phyloP scores from a whole-genome alignment of 2,113 vertebrate genomes.

The Dinomys branickii region DNA sequence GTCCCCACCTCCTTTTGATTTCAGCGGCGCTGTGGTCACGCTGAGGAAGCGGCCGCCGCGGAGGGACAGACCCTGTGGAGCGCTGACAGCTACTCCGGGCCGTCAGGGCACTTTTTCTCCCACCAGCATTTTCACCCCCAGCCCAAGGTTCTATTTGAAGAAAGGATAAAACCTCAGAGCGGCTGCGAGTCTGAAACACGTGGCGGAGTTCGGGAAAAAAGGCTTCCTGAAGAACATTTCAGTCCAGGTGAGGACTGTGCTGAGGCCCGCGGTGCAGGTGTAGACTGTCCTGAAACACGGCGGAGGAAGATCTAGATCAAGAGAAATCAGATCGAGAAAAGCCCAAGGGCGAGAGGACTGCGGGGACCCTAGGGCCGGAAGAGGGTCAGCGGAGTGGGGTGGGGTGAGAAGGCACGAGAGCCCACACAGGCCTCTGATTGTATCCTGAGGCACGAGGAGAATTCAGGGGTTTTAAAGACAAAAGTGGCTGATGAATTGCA shows the following conservation, averaged over 20 bases:
- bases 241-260: too few relatives aligned
- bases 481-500: not conserved
- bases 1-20: not conserved
- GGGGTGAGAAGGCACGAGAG: accelerated
- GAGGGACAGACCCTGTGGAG: not conserved
- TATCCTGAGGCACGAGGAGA: not conserved
- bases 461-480: not conserved
- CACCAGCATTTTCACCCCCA: not conserved
- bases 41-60: not conserved
- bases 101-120: not conserved
- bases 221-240: not conserved
- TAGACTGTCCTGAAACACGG: not conserved
- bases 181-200: not conserved
- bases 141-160: not conserved
- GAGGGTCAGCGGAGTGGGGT: accelerated
- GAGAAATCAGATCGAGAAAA: not conserved
- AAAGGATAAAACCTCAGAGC: not conserved
- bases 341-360: not conserved
- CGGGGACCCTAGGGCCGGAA: too few relatives aligned
- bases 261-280: not conserved
- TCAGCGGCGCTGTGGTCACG: not conserved
- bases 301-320: not conserved
- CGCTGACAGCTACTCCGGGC: too few relatives aligned
- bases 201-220: accelerated
- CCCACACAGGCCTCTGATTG: not conserved